Evolutionary conservation across 2,888 invertebrate genomes (phyloP).

Genomic region (Lithodes maja): DNA sequence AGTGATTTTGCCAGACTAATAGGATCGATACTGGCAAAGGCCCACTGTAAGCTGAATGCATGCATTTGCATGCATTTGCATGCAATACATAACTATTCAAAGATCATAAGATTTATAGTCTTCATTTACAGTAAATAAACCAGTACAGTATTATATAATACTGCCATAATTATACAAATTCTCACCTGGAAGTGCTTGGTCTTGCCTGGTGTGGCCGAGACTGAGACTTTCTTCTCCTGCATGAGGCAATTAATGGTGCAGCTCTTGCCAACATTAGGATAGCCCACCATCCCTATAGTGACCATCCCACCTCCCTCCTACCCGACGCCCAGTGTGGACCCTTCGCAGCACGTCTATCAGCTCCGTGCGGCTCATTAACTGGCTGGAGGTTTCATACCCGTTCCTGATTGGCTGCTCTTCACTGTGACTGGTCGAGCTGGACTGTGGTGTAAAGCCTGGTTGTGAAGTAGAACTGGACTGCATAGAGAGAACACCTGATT

Average conservation of each 20-base stretch:
- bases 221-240: constrained; percentile 85
- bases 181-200: constrained; percentile 92
- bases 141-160: too few species aligned
- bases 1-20: too few species aligned
- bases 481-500: not conserved
- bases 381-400: constrained; percentile 77
- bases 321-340: constrained; percentile 75
- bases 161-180: too few species aligned
- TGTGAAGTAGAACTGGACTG: not conserved
- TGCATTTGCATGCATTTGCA: too few species aligned
- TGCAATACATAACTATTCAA: too few species aligned
- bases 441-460: too few species aligned
- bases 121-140: too few species aligned
- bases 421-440: too few species aligned
- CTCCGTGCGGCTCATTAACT: constrained; percentile 81
- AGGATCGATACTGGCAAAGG: too few species aligned
- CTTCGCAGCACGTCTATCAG: constrained; percentile 83
- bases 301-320: constrained; percentile 75
- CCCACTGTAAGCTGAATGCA: too few species aligned
- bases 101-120: too few species aligned
- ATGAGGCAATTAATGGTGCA: constrained; percentile 97
- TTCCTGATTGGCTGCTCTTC: not conserved
- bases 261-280: constrained; percentile 99
- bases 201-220: constrained; percentile 98
- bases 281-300: constrained; percentile 96